phyloP scores from a whole-genome alignment of 2,113 vertebrate genomes.

The Xiphophorus maculatus region DNA sequence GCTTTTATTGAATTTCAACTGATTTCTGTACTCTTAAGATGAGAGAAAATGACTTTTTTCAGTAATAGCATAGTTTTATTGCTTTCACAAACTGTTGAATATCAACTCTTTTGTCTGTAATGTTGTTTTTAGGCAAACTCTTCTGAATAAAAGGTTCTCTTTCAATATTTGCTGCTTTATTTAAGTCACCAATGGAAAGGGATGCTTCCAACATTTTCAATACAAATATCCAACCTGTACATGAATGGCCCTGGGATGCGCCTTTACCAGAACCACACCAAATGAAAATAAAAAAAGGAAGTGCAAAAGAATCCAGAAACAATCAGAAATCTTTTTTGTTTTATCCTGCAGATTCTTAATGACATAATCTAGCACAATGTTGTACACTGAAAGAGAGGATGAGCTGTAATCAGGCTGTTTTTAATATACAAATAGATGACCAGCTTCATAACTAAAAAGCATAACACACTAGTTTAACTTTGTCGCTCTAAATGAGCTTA shows the following conservation, averaged over 20 bases:
- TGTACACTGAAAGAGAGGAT: slow-evolving; percentile 30
- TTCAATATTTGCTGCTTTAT: slow-evolving; percentile 61
- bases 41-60: neutral
- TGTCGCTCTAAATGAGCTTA: slow-evolving; percentile 37
- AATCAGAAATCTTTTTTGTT: neutral
- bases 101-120: slow-evolving; percentile 11
- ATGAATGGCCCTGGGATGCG: slow-evolving; percentile 11
- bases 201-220: slow-evolving; percentile 56
- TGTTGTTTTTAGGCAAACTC: slow-evolving; percentile 8
- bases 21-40: neutral
- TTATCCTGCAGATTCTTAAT: slow-evolving; percentile 27
- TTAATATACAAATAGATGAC: slow-evolving; percentile 26
- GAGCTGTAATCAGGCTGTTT: slow-evolving; percentile 26
- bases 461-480: slow-evolving; percentile 33
- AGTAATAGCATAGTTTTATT: neutral
- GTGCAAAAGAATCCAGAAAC: slow-evolving; percentile 15
- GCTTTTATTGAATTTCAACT: neutral
- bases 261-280: slow-evolving; percentile 29
- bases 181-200: slow-evolving; percentile 59
- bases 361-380: slow-evolving; percentile 28
- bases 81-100: neutral
- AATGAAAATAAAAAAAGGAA: slow-evolving; percentile 10
- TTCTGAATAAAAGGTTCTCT: slow-evolving; percentile 27
- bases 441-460: slow-evolving; percentile 31
- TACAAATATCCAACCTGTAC: slow-evolving; percentile 65